Percentiles rank a stretch among this genome's conserved stretches.
phyloP scores from a whole-genome alignment of 2,888 invertebrate genomes.

The Thereva nobilitata region DNA sequence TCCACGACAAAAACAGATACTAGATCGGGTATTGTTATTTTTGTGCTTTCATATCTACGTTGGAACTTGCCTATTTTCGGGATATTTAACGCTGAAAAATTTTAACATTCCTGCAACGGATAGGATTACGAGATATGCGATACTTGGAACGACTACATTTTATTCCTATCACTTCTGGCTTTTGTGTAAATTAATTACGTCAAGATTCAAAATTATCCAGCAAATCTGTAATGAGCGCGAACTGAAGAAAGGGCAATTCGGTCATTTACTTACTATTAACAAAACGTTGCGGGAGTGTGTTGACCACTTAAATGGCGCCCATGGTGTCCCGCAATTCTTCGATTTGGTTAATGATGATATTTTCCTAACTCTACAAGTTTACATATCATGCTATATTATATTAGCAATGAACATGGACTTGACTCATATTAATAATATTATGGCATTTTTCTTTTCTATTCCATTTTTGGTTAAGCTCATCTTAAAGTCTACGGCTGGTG shows the following conservation, averaged over 20 bases:
- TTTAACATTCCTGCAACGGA: no score
- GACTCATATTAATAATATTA: neutral
- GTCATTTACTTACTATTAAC: neutral
- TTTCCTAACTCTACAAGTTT: neutral
- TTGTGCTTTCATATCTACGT: no score
- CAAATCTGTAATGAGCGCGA: neutral
- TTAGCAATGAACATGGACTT: conserved; percentile 3
- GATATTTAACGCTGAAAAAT: no score
- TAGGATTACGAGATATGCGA: neutral
- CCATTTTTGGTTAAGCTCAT: neutral
- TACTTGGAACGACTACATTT: neutral
- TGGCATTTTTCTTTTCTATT: neutral
- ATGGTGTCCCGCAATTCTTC: conserved; percentile 6
- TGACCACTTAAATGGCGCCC: neutral
- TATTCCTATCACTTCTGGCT: conserved; percentile 1
- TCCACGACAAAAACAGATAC: no score
- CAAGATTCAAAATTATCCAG: conserved; percentile 2
- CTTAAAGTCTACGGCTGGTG: neutral
- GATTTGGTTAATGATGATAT: conserved; percentile 13
- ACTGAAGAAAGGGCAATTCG: neutral
- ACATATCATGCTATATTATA: neutral
- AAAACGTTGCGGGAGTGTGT: conserved; percentile 2
- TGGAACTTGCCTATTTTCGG: no score
- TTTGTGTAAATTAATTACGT: conserved; percentile 6
- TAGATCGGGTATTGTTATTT: no score